Conservation (phyloP, 2,888 invertebrate genomes). For the Cataglyphis livida region DNA sequence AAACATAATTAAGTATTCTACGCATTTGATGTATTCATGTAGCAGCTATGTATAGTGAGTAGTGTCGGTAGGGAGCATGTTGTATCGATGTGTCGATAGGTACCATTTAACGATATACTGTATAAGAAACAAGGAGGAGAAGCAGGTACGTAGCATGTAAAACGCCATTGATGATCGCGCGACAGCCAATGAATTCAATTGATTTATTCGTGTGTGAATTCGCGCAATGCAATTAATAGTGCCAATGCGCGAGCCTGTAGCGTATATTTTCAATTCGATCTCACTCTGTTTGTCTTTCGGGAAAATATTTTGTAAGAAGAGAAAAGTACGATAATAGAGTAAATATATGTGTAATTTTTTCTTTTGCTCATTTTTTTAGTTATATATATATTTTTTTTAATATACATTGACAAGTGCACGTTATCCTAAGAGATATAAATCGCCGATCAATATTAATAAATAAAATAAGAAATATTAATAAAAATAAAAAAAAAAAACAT, state of each 20-base stretch:
- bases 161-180: not conserved
- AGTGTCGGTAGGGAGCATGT: conserved; percentile 64
- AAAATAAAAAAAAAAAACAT: conserved; percentile 9
- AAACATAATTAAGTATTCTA: conserved; percentile 47
- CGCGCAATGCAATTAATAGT: conserved; percentile 22
- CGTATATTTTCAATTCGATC: conserved; percentile 27
- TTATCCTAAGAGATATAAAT: not conserved
- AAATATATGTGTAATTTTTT: not conserved
- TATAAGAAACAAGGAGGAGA: conserved; percentile 7
- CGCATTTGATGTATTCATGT: conserved; percentile 52
- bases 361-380: not conserved
- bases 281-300: conserved; percentile 32
- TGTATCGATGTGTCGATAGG: conserved; percentile 62
- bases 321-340: not conserved
- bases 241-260: conserved; percentile 37
- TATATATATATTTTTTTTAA: not conserved
- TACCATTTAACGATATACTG: conserved; percentile 43
- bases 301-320: not conserved
- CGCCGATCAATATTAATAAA: not conserved
- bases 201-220: conserved; percentile 14
- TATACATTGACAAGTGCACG: conserved; percentile 18
- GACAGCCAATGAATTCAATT: not conserved
- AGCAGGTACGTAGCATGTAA: conserved; percentile 35
- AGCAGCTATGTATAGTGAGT: conserved; percentile 66
- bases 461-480: conserved; percentile 12